These are phyloP conservation scores for Zosterops hypoxanthus DNA, from an alignment of 2,113 vertebrate species.

Conservation along the genomic window DNA sequence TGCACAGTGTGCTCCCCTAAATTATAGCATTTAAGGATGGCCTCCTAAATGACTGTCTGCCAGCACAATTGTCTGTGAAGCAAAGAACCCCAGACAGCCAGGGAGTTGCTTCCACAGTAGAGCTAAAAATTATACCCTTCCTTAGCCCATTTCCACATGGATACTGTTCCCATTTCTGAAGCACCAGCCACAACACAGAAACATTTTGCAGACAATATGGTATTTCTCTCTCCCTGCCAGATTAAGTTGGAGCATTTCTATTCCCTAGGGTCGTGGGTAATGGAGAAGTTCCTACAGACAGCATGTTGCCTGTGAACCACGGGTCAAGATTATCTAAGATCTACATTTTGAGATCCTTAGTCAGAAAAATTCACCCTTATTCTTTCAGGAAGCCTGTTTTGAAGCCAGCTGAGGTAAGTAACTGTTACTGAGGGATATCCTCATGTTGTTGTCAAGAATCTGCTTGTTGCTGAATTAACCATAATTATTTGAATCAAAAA, in stretches of 20 bases:
- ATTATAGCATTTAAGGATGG: background rate
- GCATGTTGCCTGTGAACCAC: background rate
- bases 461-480: background rate
- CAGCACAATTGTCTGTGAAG: background rate
- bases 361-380: background rate
- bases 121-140: background rate
- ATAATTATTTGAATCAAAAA: background rate
- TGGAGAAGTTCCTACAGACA: background rate
- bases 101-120: background rate
- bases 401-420: background rate
- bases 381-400: background rate
- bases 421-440: background rate
- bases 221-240: background rate
- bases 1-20: background rate
- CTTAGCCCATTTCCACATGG: background rate
- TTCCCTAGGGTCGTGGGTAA: background rate
- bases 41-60: background rate
- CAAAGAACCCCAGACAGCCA: background rate
- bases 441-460: background rate
- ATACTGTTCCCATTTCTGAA: background rate
- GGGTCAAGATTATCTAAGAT: background rate
- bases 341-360: background rate
- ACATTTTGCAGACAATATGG: background rate
- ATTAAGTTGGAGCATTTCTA: background rate
- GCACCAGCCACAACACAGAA: background rate